Conservation (phyloP, 2,113 vertebrate genomes). For the Anarrhichthys ocellatus region DNA sequence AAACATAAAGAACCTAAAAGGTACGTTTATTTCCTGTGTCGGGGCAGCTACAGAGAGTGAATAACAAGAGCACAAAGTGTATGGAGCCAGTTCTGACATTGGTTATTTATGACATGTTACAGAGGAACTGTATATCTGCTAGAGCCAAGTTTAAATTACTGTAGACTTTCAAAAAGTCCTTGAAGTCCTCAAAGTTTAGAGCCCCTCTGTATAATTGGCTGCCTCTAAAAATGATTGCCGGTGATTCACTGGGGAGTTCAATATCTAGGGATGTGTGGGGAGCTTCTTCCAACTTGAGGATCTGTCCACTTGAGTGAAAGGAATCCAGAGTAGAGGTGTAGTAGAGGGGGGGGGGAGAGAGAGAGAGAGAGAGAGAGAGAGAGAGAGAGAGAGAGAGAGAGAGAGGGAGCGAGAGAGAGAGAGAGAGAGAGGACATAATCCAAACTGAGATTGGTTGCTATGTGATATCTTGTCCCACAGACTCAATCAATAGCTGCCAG, state of each 20-base stretch:
- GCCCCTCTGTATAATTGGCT: slow-evolving; percentile 38
- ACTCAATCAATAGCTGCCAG: slow-evolving; percentile 73
- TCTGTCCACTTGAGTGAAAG: slow-evolving; percentile 65
- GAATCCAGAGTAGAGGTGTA: slow-evolving; percentile 47
- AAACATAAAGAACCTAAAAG: neutral
- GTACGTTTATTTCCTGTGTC: neutral
- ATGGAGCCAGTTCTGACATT: slow-evolving; percentile 1
- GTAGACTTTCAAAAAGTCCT: slow-evolving; percentile 61
- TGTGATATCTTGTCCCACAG: slow-evolving; percentile 71
- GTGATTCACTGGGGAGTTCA: slow-evolving; percentile 39
- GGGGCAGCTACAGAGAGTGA: neutral
- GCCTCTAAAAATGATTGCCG: slow-evolving; percentile 53
- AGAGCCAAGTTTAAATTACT: slow-evolving; percentile 32
- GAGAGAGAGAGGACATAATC: slow-evolving; percentile 71
- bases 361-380: too few relatives aligned
- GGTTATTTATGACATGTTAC: slow-evolving; percentile 1
- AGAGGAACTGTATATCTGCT: neutral
- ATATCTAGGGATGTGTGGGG: slow-evolving; percentile 42
- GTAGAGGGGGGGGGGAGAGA: slow-evolving; percentile 1
- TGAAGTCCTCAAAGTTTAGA: slow-evolving; percentile 53
- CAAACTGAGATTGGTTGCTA: slow-evolving; percentile 64
- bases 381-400: too few relatives aligned
- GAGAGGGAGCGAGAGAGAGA: slow-evolving; percentile 9
- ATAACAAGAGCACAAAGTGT: neutral
- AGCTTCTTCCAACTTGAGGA: slow-evolving; percentile 63